Base-by-base conservation (phyloP, 2,113 vertebrate species). In the Dipodomys spectabilis region DNA sequence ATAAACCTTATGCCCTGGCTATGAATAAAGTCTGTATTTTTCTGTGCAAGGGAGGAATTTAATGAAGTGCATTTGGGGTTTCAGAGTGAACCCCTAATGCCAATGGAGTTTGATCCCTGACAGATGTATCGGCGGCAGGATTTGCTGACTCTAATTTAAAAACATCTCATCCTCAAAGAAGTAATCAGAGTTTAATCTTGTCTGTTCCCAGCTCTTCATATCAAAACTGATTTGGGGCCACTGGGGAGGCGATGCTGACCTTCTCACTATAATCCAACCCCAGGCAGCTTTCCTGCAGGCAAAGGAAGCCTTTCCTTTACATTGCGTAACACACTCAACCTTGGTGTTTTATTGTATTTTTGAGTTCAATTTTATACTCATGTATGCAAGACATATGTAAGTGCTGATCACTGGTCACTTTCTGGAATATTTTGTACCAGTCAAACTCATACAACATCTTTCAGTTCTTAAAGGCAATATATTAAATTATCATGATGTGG, bases 171-270 rank as follows among this genome's bases (percentile, higher is more conserved):
- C 94, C 91, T 90, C 81, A 78, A 86, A 95, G 94, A 95, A 94
- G 91, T 77, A 95, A 96, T 96, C 88, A 86, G 82, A 80, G 53
- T 88, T 94, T 96, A 95, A 97, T 96, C 92, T 86, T 90, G 74
- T 90, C 91, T 86, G 92, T 92, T 88, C 84, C 68, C 75, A 86
- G 85, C 80, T 92, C 72, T 92, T 88, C 67, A 12, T 91, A 81
- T 86, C 72, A 77, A 89, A 92, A 80, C 89, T 60, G 91, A 95
- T 96, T 92, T 92, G 68, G 15, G 39, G 89, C 53, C 69, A 2
- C 3, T 45, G 75, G 88, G 78, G 86, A 84, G 93, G 86, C 80
- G 53, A 81, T 0, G 6, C 30, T 93, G 95, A 93, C 95, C 90
- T 96, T 96, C 92, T 57, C 28, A 30, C 60, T 73, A 5, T 82